phyloP scores from a whole-genome alignment of 2,113 vertebrate species.

The Ardeotis arabs region DNA sequence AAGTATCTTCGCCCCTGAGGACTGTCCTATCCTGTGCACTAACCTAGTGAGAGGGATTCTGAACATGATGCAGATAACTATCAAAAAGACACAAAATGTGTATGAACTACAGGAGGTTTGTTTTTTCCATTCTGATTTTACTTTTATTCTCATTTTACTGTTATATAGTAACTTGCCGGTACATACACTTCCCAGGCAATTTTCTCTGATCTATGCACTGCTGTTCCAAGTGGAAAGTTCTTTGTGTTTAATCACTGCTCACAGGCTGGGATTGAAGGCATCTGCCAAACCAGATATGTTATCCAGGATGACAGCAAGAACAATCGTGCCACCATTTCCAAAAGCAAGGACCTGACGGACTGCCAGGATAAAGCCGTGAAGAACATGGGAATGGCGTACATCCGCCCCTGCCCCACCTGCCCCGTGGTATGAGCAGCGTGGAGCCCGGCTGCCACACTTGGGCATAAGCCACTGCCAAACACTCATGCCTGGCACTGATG shows the following conservation, averaged over 20 bases:
- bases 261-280: slow-evolving; percentile 78
- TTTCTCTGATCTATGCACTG: not conserved
- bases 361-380: slow-evolving; percentile 80
- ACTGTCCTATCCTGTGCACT: slow-evolving; percentile 73
- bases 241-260: not conserved
- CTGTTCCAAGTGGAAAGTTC: not conserved
- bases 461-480: not conserved
- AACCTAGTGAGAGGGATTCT: slow-evolving; percentile 85
- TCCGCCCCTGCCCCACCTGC: slow-evolving; percentile 74
- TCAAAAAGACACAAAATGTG: slow-evolving; percentile 82
- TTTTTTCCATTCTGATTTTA: not conserved
- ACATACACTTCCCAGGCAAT: not conserved
- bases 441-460: not conserved
- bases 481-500: fast-evolving
- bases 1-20: slow-evolving; percentile 74
- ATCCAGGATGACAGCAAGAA: slow-evolving; percentile 79
- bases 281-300: slow-evolving; percentile 84
- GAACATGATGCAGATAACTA: slow-evolving; percentile 82
- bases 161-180: not conserved
- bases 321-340: slow-evolving; percentile 73
- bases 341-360: slow-evolving; percentile 81
- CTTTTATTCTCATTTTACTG: not conserved
- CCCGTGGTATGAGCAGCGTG: slow-evolving; percentile 35
- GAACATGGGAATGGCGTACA: slow-evolving; percentile 78
- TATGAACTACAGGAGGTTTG: slow-evolving; percentile 84